Base-by-base conservation (phyloP, 2,888 invertebrate species). In the Nomada flava region DNA sequence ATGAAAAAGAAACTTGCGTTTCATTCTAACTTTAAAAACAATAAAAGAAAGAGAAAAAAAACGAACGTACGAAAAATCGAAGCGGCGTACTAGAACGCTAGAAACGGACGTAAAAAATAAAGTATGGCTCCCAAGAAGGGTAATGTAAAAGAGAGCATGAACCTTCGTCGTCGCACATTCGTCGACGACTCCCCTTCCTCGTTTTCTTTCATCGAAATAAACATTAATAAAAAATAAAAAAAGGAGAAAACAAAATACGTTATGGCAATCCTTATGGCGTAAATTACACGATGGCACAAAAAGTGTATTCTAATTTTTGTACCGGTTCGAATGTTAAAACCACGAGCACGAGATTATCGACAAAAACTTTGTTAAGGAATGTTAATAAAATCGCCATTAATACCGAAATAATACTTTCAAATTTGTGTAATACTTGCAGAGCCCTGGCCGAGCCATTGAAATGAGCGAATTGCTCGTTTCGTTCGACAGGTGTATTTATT, bases 221-320 rank as follows among this genome's bases (percentile, higher is more conserved):
- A 44, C 15, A 18, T 36, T 71, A 71, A 60, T 52, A 18, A 60
- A 55, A 55, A 59, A 20, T 20, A 20, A 44, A 68, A 60, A 83
- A 55, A 36, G 36, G 36, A 70, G 75, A 78, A 71, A 83, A 81
- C 50, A 72, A 84, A 84, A 77, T 80, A 79, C 47, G 69, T 67
- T 88, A 90, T 90, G 90, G 90, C 90, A 90, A 90, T 82, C 67
- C 71, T 85, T 88, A 90, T 90, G 90, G 89, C 90, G 87, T 80
- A 59, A 76, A 83, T 70, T 79, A 69, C 76, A 81, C 53, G 73
- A 89, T 89, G 89, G 89, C 89, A 89, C 78, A 71, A 81, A 77
- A 73, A 75, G 59, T 83, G 44, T 63, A 74, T 57, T 60, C 23
- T 57, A 44, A 18, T 76, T 76, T 76, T 70, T 79, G 65, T 75